A percentile compares a stretch with the other conserved stretches of the same genome.
These are phyloP conservation scores for Mus pahari DNA, from an alignment of 2,113 vertebrate genomes.

Conservation along the genomic window DNA sequence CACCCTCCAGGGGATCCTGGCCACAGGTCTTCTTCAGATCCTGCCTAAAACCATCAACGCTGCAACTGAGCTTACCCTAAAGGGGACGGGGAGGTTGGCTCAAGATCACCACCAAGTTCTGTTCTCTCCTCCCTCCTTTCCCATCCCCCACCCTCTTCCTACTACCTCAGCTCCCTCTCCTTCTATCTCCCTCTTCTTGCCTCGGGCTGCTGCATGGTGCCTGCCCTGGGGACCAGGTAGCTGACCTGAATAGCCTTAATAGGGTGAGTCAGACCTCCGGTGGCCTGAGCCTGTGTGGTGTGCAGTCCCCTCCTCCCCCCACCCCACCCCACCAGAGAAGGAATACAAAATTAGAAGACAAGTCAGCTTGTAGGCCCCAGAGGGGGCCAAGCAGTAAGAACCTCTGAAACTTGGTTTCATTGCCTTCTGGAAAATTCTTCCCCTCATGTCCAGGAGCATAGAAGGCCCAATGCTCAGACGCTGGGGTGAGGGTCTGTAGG, in stretches of 20 bases:
- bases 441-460: rapidly evolving
- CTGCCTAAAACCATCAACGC: rapidly evolving
- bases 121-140: background rate
- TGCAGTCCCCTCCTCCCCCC: background rate
- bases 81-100: background rate
- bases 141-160: too few species aligned
- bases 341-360: slow-evolving; percentile 31
- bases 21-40: rapidly evolving
- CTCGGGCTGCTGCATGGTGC: background rate
- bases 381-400: background rate
- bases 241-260: background rate
- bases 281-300: background rate
- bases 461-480: background rate
- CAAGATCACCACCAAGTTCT: background rate
- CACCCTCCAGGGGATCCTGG: rapidly evolving
- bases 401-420: background rate
- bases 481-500: background rate
- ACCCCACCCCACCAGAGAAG: slow-evolving; percentile 3
- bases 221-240: background rate
- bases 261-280: background rate
- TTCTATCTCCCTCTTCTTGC: too few species aligned
- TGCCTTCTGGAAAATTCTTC: background rate
- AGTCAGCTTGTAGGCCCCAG: background rate
- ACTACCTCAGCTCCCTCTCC: background rate
- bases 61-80: background rate